Percentiles rank a stretch among this genome's conserved stretches.
Evolutionary conservation across 1,140 invertebrate genomes (phyloP).

Genomic region (Prorops nasuta): DNA sequence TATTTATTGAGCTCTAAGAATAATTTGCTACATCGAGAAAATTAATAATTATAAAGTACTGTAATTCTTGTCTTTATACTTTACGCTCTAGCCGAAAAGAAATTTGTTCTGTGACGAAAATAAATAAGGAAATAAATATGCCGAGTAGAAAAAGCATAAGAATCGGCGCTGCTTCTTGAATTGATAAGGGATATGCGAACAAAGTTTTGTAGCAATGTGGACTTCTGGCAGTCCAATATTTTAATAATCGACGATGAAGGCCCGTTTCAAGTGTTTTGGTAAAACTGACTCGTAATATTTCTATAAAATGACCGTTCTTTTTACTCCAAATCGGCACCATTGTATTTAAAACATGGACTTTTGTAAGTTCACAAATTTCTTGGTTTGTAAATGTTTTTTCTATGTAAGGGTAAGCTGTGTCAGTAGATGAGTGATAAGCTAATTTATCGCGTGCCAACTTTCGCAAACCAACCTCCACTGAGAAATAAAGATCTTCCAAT

Average conservation of each 20-base stretch:
- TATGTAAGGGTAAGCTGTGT: slow-evolving; percentile 16
- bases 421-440: slow-evolving; percentile 23
- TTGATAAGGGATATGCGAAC: slow-evolving; percentile 16
- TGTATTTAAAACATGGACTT: slow-evolving; percentile 25
- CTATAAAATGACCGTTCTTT: slow-evolving; percentile 12
- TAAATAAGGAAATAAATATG: slow-evolving; percentile 14
- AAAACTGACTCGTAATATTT: slow-evolving; percentile 23
- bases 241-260: slow-evolving; percentile 15
- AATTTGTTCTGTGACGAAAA: slow-evolving; percentile 19
- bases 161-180: slow-evolving; percentile 20
- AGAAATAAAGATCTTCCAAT: slow-evolving; percentile 9
- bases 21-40: no score
- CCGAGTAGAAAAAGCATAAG: slow-evolving; percentile 20
- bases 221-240: slow-evolving; percentile 8
- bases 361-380: slow-evolving; percentile 31
- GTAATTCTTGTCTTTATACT: no score
- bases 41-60: no score
- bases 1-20: no score
- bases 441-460: slow-evolving; percentile 5
- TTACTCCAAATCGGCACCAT: slow-evolving; percentile 4
- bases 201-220: slow-evolving; percentile 18
- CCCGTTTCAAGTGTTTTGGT: slow-evolving; percentile 16
- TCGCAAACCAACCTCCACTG: background rate
- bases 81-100: slow-evolving; percentile 8
- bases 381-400: slow-evolving; percentile 15